Evolutionary conservation across 2,113 vertebrate species (phyloP), one percentile per base, ranked within the genome.

Genomic region (Crotalus viridis): DNA sequence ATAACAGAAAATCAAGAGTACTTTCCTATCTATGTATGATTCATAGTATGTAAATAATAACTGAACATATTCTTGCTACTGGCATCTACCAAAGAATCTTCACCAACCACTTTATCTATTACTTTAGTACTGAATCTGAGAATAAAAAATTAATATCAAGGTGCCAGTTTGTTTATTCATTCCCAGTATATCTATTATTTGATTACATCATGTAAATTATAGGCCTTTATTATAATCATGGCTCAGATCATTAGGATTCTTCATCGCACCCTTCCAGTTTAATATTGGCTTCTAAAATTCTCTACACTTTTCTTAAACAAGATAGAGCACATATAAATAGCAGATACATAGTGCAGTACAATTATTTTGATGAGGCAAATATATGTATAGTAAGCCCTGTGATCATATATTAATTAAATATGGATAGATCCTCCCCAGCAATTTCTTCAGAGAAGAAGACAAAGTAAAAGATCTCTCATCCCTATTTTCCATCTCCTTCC

Each of bases 131-230:
- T 91, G 59, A 90, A 91, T 92, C 93, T 0, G 51, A 64, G 93
- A 94, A 74, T 52, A 90, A 95, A 43, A n/a, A 92, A 57, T 54
- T 92, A 87, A 39, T 93, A 39, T 39, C 59, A 69, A 94, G 13
- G 48, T 54, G 1, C 9, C 33, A 52, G 21, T 81, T 85, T 48
- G 56, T n/a, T 91, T 39, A 15, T 91, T 95, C 92, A 93, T 95
- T 92, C 19, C 17, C 21, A 1, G 46, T 90, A 28, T 48, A 81
- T 81, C 7, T 39, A 28, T 52, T 69, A 15, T 2, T 85, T 57
- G 21, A 39, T 90, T 87, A 81, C 13, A 90, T 26, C 24, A 24
- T 33, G 89, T 54, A 51, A 54, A 54, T 90, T 39, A 54, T n/a
- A 81, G 54, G 33, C n/a, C n/a, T 54, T 90, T 54, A 52, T 21